phyloP scores from a whole-genome alignment of 2,113 vertebrate genomes.

The Leptobrachium leishanense region DNA sequence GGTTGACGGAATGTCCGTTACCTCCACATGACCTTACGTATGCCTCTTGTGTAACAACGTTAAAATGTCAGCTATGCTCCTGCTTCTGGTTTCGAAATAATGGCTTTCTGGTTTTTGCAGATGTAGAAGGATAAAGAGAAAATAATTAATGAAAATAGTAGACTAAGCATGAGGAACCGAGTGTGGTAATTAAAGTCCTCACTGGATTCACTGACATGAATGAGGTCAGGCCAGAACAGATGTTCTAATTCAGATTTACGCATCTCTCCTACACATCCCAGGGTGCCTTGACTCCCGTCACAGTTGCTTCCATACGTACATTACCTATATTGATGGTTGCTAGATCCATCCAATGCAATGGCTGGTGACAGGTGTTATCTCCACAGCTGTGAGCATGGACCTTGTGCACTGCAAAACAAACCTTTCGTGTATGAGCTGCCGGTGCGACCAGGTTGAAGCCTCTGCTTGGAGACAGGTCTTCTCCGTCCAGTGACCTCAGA shows the following conservation, averaged over 20 bases:
- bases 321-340: not conserved
- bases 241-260: not conserved
- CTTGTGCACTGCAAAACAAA: too few relatives aligned
- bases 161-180: constrained; percentile 5
- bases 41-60: constrained; percentile 53
- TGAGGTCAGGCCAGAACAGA: not conserved
- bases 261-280: not conserved
- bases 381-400: not conserved
- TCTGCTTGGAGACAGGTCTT: too few relatives aligned
- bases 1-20: constrained; percentile 19
- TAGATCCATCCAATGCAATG: not conserved
- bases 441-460: too few relatives aligned
- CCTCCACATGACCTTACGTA: constrained; percentile 56
- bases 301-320: not conserved
- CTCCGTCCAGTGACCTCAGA: too few relatives aligned
- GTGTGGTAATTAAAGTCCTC: constrained; percentile 30
- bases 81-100: constrained; percentile 21
- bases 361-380: not conserved
- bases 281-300: not conserved
- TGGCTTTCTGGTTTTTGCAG: not conserved
- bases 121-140: fast-evolving
- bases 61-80: constrained; percentile 31
- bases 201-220: not conserved
- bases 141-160: not conserved
- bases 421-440: too few relatives aligned